phyloP scores from a whole-genome alignment of 2,113 vertebrate genomes.

The Melanocharis versteri region DNA sequence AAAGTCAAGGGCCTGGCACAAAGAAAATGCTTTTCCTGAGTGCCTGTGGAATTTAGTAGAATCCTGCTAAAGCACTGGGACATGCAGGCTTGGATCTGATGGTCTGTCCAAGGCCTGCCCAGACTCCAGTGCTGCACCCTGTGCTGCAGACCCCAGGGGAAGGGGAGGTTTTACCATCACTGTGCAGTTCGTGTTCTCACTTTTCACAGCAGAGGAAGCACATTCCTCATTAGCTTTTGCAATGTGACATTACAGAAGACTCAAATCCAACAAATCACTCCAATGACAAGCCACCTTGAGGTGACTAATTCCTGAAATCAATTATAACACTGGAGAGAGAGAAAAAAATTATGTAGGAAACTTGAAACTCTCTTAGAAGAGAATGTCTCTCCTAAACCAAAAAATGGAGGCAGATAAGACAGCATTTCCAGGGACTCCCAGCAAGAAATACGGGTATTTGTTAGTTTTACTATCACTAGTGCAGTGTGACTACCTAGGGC shows the following conservation, averaged over 20 bases:
- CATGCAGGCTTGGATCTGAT: not conserved
- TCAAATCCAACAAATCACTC: not conserved
- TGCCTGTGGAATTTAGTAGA: not conserved
- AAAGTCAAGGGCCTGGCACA: not conserved
- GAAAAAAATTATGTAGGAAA: not conserved
- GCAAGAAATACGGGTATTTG: not conserved
- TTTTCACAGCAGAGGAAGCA: not conserved
- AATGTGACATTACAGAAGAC: not conserved
- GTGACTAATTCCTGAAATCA: not conserved
- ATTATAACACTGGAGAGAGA: not conserved
- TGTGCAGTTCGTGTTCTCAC: not conserved
- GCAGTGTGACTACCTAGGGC: not conserved
- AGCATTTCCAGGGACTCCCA: not conserved
- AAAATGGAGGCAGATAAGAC: not conserved
- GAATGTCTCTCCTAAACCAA: not conserved
- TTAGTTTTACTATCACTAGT: not conserved
- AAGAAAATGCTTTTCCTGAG: not conserved
- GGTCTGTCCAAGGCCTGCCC: not conserved
- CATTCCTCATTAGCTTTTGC: not conserved
- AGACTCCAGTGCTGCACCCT: not conserved
- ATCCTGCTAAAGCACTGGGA: not conserved
- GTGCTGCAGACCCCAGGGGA: not conserved
- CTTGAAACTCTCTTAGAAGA: not conserved
- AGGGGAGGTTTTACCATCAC: not conserved
- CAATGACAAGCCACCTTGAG: not conserved